Evolutionary conservation across 2,113 vertebrate genomes (phyloP).

Genomic region (Ochotona princeps): DNA sequence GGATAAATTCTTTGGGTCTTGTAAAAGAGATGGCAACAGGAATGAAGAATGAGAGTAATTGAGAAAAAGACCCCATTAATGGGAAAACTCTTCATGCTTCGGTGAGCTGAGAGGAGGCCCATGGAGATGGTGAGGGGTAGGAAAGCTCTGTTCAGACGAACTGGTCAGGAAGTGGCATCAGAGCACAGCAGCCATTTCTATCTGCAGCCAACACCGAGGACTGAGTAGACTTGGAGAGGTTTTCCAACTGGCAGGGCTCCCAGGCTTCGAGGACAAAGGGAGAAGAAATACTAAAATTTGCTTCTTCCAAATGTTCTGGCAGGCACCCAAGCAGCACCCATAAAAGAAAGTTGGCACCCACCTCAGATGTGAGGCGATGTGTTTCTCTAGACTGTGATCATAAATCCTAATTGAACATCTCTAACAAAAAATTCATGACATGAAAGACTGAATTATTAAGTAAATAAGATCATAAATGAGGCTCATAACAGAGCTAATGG

Average conservation of each 20-base stretch:
- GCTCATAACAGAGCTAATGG: constrained; percentile 49
- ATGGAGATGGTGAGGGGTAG: not conserved
- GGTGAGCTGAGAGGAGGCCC: not conserved
- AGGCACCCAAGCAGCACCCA: constrained; percentile 47
- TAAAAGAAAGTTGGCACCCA: constrained; percentile 69
- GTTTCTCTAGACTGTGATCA: constrained; percentile 58
- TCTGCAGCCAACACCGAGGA: not conserved
- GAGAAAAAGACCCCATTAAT: not conserved
- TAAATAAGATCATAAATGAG: constrained; percentile 63
- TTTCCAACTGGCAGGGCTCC: constrained; percentile 61
- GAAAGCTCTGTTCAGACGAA: not conserved
- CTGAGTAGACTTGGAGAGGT: not conserved
- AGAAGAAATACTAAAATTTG: constrained; percentile 45
- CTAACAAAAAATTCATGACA: constrained; percentile 70
- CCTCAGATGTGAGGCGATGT: constrained; percentile 6
- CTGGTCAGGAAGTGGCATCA: fast-evolving
- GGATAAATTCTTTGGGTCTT: not conserved
- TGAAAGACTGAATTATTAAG: constrained; percentile 48
- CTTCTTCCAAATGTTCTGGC: constrained; percentile 63
- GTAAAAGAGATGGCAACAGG: not conserved
- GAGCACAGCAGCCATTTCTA: not conserved
- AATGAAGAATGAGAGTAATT: not conserved
- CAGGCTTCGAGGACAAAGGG: constrained; percentile 25
- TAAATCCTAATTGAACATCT: constrained; percentile 72
- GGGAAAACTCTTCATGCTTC: fast-evolving